A percentile compares a stretch with the other conserved stretches of the same genome.
Evolutionary conservation across 2,113 vertebrate genomes (phyloP).

Genomic region (Stegastes partitus): DNA sequence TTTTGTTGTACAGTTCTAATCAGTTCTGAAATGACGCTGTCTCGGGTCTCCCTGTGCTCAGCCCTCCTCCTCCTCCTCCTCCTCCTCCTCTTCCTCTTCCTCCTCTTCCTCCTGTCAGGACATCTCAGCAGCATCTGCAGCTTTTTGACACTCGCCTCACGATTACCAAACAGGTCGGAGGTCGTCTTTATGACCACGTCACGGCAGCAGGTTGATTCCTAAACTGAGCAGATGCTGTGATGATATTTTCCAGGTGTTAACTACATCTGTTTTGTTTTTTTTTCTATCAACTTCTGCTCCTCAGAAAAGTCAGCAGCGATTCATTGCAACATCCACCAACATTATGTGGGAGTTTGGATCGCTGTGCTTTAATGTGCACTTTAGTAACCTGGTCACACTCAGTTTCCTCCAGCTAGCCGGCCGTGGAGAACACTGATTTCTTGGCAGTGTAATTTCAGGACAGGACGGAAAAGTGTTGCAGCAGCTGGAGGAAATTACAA

Average conservation of each 20-base stretch:
- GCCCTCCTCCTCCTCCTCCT: neutral
- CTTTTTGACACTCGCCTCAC: neutral
- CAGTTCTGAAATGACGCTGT: slow-evolving; percentile 50
- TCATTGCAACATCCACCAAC: neutral
- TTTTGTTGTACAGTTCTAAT: slow-evolving; percentile 54
- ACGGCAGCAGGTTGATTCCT: neutral
- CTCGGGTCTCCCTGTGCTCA: slow-evolving; percentile 4
- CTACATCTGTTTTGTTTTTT: neutral
- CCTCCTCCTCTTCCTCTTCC: neutral
- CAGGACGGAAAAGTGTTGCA: neutral
- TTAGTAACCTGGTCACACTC: neutral
- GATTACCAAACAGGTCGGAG: neutral
- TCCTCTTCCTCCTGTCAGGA: neutral
- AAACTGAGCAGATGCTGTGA: neutral
- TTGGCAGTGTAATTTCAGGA: neutral
- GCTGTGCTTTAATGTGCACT: neutral
- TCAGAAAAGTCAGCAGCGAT: slow-evolving; percentile 8
- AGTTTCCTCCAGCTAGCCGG: no score
- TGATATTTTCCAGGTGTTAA: neutral
- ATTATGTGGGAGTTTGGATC: neutral
- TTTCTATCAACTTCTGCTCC: neutral
- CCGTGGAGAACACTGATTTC: no score
- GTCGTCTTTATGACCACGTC: neutral
- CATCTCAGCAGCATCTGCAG: slow-evolving; percentile 16
- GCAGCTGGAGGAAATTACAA: neutral